These are phyloP conservation scores for Ochropleura plecta DNA, from an alignment of 2,888 invertebrate species.

Conservation along the genomic window DNA sequence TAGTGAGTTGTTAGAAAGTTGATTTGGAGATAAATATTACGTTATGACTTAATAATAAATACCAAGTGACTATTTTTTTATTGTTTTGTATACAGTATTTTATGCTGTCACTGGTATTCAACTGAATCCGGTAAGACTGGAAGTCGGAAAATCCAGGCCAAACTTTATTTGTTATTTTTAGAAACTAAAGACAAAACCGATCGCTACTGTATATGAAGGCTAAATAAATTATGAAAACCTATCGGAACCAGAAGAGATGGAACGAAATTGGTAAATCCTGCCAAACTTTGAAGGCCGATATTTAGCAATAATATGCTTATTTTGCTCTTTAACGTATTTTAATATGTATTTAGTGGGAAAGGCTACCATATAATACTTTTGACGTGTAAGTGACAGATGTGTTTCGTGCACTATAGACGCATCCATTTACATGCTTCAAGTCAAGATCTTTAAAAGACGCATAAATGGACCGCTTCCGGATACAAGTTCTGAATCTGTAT, in stretches of 20 bases:
- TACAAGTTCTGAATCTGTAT: conserved; percentile 26
- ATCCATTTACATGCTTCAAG: conserved; percentile 12
- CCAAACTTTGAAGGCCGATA: conserved; percentile 61
- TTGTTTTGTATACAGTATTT: too few relatives aligned
- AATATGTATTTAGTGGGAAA: conserved; percentile 63
- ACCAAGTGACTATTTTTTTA: background rate
- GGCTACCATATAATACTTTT: conserved; percentile 31
- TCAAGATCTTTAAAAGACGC: background rate
- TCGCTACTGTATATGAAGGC: conserved; percentile 40
- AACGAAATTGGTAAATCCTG: conserved; percentile 50
- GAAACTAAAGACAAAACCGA: conserved; percentile 24
- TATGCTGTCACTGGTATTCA: too few relatives aligned
- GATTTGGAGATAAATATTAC: conserved; percentile 39
- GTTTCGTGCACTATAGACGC: conserved; percentile 14
- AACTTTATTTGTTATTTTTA: background rate
- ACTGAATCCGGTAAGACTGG: too few relatives aligned
- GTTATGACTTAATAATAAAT: conserved; percentile 31
- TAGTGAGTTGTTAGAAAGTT: conserved; percentile 60
- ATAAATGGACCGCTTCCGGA: conserved; percentile 12
- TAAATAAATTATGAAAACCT: conserved; percentile 46
- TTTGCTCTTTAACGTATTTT: conserved; percentile 67
- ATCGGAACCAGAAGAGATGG: conserved; percentile 33
- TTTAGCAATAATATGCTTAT: conserved; percentile 66
- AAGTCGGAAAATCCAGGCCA: too few relatives aligned
- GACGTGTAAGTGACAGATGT: conserved; percentile 26